Evolutionary conservation across 2,797 vertebrate genomes (phyloP).

Genomic region (Lates japonicus): DNA sequence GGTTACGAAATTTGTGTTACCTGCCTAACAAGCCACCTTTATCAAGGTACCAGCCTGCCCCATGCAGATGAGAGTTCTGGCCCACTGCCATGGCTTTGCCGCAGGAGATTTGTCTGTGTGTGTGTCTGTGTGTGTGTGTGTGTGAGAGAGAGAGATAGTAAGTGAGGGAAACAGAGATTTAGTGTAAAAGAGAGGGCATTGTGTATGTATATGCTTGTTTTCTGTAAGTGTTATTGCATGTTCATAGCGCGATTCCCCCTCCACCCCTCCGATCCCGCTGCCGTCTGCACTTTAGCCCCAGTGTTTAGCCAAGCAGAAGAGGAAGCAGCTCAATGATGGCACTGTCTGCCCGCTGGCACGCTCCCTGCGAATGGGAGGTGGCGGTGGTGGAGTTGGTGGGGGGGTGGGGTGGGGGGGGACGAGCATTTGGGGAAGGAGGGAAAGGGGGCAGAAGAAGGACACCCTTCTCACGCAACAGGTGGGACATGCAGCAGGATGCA

Average conservation of each 20-base stretch:
- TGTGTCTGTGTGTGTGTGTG: slow-evolving; percentile 41
- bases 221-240: slow-evolving; percentile 40
- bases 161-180: slow-evolving; percentile 45
- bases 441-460: slow-evolving; percentile 69
- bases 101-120: slow-evolving; percentile 59
- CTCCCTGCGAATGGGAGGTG: slow-evolving; percentile 29
- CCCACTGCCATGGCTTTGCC: slow-evolving; percentile 63
- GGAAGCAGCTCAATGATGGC: slow-evolving; percentile 82
- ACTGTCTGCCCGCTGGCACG: slow-evolving; percentile 77
- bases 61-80: slow-evolving; percentile 77
- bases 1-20: slow-evolving; percentile 81
- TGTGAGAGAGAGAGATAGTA: slow-evolving; percentile 23
- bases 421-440: slow-evolving; percentile 42
- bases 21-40: slow-evolving; percentile 74
- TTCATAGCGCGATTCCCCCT: slow-evolving; percentile 19
- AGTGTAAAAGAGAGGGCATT: slow-evolving; percentile 47
- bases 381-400: too few relatives aligned
- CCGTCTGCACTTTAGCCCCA: slow-evolving; percentile 75
- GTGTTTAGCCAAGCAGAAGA: slow-evolving; percentile 76
- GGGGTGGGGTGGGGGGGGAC: background rate
- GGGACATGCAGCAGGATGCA: slow-evolving; percentile 69
- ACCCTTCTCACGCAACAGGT: slow-evolving; percentile 80
- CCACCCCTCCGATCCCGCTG: slow-evolving; percentile 40
- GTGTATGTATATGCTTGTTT: slow-evolving; percentile 45
- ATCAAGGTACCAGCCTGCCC: slow-evolving; percentile 70